Base-by-base conservation (phyloP, 2,797 vertebrate species). In the Anguilla obscura region DNA sequence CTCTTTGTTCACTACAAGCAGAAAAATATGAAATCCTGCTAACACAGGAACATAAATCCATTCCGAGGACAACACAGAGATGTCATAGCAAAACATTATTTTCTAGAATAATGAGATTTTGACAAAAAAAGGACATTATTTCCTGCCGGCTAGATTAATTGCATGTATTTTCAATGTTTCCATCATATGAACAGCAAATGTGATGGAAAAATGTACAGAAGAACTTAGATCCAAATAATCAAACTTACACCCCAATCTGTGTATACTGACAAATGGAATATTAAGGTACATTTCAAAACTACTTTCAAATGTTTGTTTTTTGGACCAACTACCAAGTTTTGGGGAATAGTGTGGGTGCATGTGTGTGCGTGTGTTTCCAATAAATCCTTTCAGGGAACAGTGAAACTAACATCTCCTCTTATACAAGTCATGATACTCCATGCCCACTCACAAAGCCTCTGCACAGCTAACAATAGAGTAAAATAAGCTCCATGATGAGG, bases 401-500 rank as follows among this genome's bases (percentile, higher is more conserved):
- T 93, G 92, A 89, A 91, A 92, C 94, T 96, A 95, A 96, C 94
- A 92, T 93, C 91, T 92, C 93, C 92, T 93, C 92, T 93, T 95
- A 95, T 95, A 93, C 90, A 90, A 94, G 92, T 91, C 82, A 91
- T 94, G 95, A 96, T 96, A 95, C 95, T 91, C 94, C 96, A 95
- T 96, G 93, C 93, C 93, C 91, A 50, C 91, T 94, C 95, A 96
- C 93, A 96, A 96, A 97, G 95, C 96, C 95, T 95, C 95, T 96
- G 96, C 96, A 93, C 95, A 93, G 95, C 93, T 89, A 96, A 92
- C 91, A 96, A 97, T 96, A 95, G 94, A 94, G 94, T 89, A 95
- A 52, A 96, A 96, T 95, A 95, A 93, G 94, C 92, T 86, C 6
- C 40, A 63, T 24, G 76, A 18, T 1, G 54, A 86, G 24, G 56